Base-by-base conservation (phyloP, 2,797 vertebrate genomes). In the Euphonia xanthogaster region DNA sequence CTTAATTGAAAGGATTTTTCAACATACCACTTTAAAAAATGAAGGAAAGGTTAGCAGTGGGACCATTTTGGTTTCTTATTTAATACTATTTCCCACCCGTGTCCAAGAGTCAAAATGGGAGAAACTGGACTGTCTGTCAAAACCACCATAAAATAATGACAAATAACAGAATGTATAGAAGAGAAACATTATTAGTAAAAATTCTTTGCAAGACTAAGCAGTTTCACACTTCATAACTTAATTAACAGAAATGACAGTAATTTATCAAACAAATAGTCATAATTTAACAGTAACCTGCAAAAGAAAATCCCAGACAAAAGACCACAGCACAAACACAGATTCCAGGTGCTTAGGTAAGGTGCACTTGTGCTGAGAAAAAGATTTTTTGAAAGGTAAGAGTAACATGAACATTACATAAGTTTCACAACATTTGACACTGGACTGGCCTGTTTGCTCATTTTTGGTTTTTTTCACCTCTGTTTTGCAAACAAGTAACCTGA, bases 401-500 rank as follows among this genome's bases (percentile, higher is more conserved):
- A 86, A 93, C 27, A 51, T 6, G 27, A 90, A 62, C 3, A 20
- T 57, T 44, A 47, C 8, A 0, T 6, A 87, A 57, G 22, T 60
- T 88, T 81, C 40, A 77, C 9, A 70, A 30, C 30, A 68, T 28
- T 27, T 7, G 23, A 74, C 30, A 51, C 0, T 42, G 33, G 14
- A 81, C 39, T 70, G 48, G 27, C 44, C n/a, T 31, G 8, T 37
- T 62, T 77, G 51, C 44, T 40, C 47, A 17, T 63, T 81, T 83
- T 86, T 23, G 40, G 6, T 2, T 30, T 61, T 77, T 72, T 86
- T 42, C 30, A 61, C 19, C 37, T 19, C 30, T 51, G 42, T 62
- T 93, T 93, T 78, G 71, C 78, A 86, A 93, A 92, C 74, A 96
- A 82, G 60, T 58, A 77, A 76, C 22, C 23, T 14, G 65, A 91